These are phyloP conservation scores for Xiphophorus hellerii DNA, from an alignment of 2,113 vertebrate species.

Conservation along the genomic window DNA sequence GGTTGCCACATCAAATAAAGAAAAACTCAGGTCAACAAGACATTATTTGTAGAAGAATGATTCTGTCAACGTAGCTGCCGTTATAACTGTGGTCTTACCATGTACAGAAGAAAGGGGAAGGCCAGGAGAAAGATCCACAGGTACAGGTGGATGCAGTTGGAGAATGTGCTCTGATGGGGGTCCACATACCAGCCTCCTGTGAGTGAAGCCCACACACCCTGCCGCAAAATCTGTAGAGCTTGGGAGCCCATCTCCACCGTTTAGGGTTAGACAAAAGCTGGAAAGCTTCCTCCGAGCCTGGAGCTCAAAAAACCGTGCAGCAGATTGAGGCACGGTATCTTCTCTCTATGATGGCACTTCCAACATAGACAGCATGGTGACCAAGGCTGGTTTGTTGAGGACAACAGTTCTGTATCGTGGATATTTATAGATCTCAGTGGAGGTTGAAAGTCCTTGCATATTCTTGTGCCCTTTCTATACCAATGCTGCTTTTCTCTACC, in stretches of 20 bases:
- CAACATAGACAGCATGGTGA: conserved; percentile 67
- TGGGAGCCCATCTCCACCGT: conserved; percentile 83
- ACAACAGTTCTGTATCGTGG: conserved; percentile 47
- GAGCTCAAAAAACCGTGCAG: conserved; percentile 59
- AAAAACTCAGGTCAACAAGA: neutral
- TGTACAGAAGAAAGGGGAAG: conserved; percentile 89
- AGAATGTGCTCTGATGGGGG: conserved; percentile 93
- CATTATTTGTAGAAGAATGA: neutral
- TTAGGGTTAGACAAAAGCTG: conserved; percentile 50
- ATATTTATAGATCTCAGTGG: conserved; percentile 54
- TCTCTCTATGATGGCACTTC: conserved; percentile 75
- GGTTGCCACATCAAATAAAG: neutral
- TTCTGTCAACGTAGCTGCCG: neutral
- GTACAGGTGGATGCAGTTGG: conserved; percentile 93
- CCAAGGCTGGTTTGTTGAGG: conserved; percentile 67
- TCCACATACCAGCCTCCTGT: conserved; percentile 94
- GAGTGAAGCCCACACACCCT: conserved; percentile 92
- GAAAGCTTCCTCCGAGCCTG: conserved; percentile 49
- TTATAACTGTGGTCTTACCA: conserved; percentile 80
- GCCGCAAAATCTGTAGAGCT: conserved; percentile 90
- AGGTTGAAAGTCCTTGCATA: conserved; percentile 63
- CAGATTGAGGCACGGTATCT: conserved; percentile 66
- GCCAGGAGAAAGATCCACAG: conserved; percentile 91
- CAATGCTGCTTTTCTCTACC: conserved; percentile 46
- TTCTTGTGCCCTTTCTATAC: conserved; percentile 55